Base-by-base conservation (phyloP, 2,888 invertebrate species). In the Agrotis segetum region DNA sequence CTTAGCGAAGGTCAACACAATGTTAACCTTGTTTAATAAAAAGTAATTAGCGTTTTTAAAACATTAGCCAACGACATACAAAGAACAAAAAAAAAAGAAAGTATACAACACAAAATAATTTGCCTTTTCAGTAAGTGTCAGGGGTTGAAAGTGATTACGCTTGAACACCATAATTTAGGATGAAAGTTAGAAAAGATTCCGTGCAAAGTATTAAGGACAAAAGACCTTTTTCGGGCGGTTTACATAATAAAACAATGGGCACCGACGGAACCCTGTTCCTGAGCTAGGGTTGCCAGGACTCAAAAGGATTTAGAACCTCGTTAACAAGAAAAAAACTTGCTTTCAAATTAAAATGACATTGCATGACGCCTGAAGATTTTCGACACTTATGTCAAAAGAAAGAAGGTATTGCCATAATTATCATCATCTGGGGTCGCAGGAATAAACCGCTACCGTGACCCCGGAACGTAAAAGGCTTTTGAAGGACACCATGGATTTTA, bases 121-220 rank as follows among this genome's bases (percentile, higher is more conserved):
- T 84, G 79, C 79, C 82, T 79, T 87, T 85, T 83, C 82, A 82
- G 79, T 67, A 87, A 90, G 88, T 90, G 89, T 86, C 87, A 82
- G 83, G 85, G 87, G 85, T 85, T 80, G 78, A 89, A 89, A 92
- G 92, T 92, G 93, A 94, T 95, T 94, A 93, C 88, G 89, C 84
- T 86, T 88, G 89, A 91, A 92, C 89, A 89, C 92, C 90, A 92
- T 94, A 94, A 94, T 92, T 94, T 91, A 92, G 85, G 86, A 86
- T 76, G 80, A 90, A 88, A 93, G 89, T 92, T 93, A 88, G 91
- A 91, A 93, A 94, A 94, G 92, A 92, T 92, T 92, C 89, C 90
- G 84, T 82, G 88, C 88, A 90, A 93, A 93, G 94, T 93, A 94
- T 93, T 91, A 88, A 77, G 82, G 81, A 89, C 89, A 89, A 90